Conservation (phyloP, 2,113 vertebrate genomes). For the Podocnemis expansa region DNA sequence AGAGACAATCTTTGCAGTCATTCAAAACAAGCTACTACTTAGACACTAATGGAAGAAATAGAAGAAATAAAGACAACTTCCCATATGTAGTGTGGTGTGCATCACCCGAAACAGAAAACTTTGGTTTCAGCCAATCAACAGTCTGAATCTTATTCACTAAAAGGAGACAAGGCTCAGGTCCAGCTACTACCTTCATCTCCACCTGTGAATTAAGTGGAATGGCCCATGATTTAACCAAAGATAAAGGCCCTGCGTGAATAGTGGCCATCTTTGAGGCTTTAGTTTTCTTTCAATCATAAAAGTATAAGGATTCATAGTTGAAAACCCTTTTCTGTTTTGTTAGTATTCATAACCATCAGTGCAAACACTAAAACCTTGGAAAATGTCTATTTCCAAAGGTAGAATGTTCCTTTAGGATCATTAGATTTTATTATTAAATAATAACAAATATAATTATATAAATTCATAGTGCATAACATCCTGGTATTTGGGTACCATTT, state of each 20-base stretch:
- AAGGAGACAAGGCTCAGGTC: background rate
- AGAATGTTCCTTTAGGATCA: background rate
- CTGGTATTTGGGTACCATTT: background rate
- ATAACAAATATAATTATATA: background rate
- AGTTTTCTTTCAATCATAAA: background rate
- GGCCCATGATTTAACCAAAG: background rate
- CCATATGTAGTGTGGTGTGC: background rate
- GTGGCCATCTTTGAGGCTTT: background rate
- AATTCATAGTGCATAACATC: background rate
- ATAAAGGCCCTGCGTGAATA: background rate
- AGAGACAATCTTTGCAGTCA: slow-evolving; percentile 71
- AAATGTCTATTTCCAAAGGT: background rate
- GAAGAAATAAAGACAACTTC: slow-evolving; percentile 32
- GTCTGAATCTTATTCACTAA: slow-evolving; percentile 30
- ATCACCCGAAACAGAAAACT: background rate
- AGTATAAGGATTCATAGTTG: background rate
- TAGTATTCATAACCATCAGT: background rate
- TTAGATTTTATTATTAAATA: background rate
- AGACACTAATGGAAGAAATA: slow-evolving; percentile 56
- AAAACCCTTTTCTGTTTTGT: background rate
- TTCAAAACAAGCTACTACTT: slow-evolving; percentile 57
- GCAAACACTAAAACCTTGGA: background rate
- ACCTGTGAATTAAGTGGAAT: background rate
- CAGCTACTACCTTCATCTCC: background rate
- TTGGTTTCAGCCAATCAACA: slow-evolving; percentile 46